Percentiles rank a stretch among this genome's conserved stretches.
Evolutionary conservation across 1,140 invertebrate genomes (phyloP).

Genomic region (Chlorops oryzae): DNA sequence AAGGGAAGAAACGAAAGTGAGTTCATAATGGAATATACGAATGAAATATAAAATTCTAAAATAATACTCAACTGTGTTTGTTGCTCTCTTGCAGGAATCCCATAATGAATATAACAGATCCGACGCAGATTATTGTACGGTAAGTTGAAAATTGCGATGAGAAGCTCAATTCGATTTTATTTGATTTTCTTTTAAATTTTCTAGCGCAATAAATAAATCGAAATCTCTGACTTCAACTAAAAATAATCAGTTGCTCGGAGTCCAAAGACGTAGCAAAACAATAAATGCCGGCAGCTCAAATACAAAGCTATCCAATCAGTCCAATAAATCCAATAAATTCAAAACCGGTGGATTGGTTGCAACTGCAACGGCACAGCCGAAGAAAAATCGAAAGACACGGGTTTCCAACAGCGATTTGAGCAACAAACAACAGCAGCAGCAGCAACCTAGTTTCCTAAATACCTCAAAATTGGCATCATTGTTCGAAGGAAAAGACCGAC

Average conservation of each 20-base stretch:
- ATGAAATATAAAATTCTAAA: not conserved
- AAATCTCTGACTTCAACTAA: not conserved
- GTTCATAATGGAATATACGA: slow-evolving; percentile 15
- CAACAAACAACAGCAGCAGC: slow-evolving; percentile 6
- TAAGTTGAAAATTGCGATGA: not conserved
- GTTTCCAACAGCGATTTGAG: not conserved
- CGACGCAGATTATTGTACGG: slow-evolving; percentile 27
- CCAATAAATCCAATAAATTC: slow-evolving; percentile 50
- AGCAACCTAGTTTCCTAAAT: too few relatives aligned
- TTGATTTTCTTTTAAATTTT: slow-evolving; percentile 22
- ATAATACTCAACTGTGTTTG: not conserved
- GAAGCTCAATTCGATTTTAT: not conserved
- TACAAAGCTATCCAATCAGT: slow-evolving; percentile 44
- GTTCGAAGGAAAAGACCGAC: too few relatives aligned
- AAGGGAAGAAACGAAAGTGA: slow-evolving; percentile 22
- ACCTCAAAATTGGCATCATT: too few relatives aligned
- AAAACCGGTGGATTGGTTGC: slow-evolving; percentile 56
- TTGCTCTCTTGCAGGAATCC: slow-evolving; percentile 15
- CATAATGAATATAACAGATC: slow-evolving; percentile 37
- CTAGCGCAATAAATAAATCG: not conserved
- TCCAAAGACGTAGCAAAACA: slow-evolving; percentile 17
- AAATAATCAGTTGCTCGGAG: slow-evolving; percentile 8
- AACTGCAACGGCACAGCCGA: slow-evolving; percentile 39
- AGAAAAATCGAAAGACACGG: slow-evolving; percentile 4
- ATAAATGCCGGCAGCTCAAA: not conserved